Evolutionary conservation across 1,140 invertebrate genomes (phyloP).

Genomic region (Papilio polyxenes): DNA sequence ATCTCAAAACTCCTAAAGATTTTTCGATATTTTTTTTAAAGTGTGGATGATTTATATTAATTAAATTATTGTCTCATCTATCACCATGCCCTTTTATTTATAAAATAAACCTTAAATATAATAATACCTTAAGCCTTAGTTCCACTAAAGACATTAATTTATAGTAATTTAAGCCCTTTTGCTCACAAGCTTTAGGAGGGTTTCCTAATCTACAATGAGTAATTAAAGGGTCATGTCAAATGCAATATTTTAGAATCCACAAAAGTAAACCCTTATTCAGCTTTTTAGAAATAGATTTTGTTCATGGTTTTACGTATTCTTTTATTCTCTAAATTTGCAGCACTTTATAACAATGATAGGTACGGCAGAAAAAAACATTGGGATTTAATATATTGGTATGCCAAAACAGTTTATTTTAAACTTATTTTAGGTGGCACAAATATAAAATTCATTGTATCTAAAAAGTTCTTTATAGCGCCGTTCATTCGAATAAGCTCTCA

Average conservation of each 20-base stretch:
- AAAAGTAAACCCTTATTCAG: background rate
- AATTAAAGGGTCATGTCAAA: background rate
- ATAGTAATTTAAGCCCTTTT: background rate
- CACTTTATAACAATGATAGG: background rate
- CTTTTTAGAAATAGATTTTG: no score
- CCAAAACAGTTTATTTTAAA: background rate
- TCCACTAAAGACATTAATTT: background rate
- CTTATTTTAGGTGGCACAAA: background rate
- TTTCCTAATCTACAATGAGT: slow-evolving; percentile 1
- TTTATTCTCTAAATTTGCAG: no score
- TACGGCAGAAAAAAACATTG: no score
- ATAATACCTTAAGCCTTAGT: background rate
- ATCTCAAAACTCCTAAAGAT: no score
- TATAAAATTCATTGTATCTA: background rate
- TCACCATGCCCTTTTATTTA: no score
- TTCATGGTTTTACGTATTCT: no score
- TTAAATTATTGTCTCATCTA: no score
- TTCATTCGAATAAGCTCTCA: background rate
- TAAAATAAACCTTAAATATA: no score
- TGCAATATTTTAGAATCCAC: background rate
- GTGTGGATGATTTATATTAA: no score
- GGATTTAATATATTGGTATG: no score
- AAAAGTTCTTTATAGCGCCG: background rate
- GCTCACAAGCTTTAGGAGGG: no score
- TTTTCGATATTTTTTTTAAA: no score